phyloP scores from a whole-genome alignment of 2,888 invertebrate genomes.

The Erpobdella octoculata region DNA sequence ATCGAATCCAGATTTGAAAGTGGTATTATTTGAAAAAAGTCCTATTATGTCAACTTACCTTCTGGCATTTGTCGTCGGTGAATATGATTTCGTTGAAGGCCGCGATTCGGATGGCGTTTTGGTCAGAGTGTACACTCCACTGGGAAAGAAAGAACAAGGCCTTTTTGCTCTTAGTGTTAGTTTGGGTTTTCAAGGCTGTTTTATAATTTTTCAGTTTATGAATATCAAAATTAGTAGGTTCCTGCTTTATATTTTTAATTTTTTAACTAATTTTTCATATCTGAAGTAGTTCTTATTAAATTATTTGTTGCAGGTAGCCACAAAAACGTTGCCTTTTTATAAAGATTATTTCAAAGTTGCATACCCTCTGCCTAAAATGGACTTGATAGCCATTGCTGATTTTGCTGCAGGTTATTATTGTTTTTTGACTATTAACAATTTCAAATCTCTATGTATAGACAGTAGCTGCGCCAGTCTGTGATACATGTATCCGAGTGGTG shows the following conservation, averaged over 20 bases:
- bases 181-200: neutral
- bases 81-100: constrained; percentile 84
- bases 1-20: constrained; percentile 52
- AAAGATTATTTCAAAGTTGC: constrained; percentile 88
- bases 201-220: neutral
- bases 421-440: too few relatives aligned
- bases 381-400: constrained; percentile 89
- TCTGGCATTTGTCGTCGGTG: constrained; percentile 85
- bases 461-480: too few relatives aligned
- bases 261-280: neutral
- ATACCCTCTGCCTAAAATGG: constrained; percentile 90
- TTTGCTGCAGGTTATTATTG: constrained; percentile 78
- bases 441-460: too few relatives aligned
- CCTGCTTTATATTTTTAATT: neutral
- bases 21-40: constrained; percentile 69
- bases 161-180: constrained; percentile 78
- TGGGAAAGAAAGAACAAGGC: constrained; percentile 84
- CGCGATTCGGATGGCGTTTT: constrained; percentile 70
- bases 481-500: neutral
- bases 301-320: constrained; percentile 57
- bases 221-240: neutral
- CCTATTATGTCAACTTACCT: constrained; percentile 92
- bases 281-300: neutral
- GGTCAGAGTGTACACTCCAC: constrained; percentile 61
- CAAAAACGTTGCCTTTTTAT: constrained; percentile 82